Evolutionary conservation across 2,113 vertebrate species (phyloP).

Genomic region (Dasypus novemcinctus): DNA sequence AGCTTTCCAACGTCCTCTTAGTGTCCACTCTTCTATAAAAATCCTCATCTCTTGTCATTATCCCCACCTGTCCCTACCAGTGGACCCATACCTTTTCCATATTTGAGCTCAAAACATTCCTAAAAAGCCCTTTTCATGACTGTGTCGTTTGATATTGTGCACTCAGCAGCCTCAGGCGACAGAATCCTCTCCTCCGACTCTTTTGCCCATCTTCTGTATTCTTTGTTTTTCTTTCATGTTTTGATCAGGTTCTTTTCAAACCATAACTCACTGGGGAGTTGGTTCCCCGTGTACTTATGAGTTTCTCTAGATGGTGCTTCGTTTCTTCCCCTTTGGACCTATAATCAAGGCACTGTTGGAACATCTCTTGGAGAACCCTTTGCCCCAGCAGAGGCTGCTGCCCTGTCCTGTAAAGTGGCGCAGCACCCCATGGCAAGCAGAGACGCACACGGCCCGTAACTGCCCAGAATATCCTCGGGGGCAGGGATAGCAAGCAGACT

Average conservation of each 20-base stretch:
- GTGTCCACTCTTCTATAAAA: not conserved
- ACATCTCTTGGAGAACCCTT: not conserved
- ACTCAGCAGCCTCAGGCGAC: not conserved
- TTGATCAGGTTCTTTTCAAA: not conserved
- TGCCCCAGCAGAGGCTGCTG: not conserved
- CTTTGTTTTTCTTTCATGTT: not conserved
- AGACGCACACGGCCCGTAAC: not conserved
- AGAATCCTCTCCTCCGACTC: not conserved
- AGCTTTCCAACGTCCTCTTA: not conserved
- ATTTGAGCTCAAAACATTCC: not conserved
- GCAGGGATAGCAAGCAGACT: too few relatives aligned
- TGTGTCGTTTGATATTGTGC: not conserved
- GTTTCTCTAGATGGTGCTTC: not conserved
- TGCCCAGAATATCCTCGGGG: too few relatives aligned
- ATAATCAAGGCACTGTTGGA: not conserved
- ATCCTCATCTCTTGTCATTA: not conserved
- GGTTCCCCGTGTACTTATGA: not conserved
- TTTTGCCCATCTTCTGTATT: not conserved
- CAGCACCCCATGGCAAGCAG: not conserved
- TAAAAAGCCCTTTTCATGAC: not conserved
- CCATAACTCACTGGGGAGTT: not conserved
- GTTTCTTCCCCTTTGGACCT: not conserved
- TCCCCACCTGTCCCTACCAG: not conserved
- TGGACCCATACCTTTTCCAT: not conserved
- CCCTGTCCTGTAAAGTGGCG: not conserved